Percentiles rank a stretch among this genome's conserved stretches.
Conservation (phyloP, 2,888 invertebrate genomes). For the Limnephilus lunatus region DNA sequence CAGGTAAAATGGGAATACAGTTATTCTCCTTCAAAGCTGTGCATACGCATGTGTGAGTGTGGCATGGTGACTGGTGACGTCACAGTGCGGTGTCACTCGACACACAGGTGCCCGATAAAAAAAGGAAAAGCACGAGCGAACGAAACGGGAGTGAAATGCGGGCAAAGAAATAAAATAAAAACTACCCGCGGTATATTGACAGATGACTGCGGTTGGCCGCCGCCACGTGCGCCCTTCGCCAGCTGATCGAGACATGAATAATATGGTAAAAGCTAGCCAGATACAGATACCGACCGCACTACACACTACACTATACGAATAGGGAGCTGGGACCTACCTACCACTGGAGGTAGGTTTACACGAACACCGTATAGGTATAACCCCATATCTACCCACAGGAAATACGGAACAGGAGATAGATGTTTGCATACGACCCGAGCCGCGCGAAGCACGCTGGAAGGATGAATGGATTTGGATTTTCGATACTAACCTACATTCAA, state of each 20-base stretch:
- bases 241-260: slow-evolving; percentile 48
- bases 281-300: slow-evolving; percentile 15
- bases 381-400: slow-evolving; percentile 6
- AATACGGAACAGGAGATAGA: slow-evolving; percentile 30
- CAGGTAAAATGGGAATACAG: neutral
- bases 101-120: slow-evolving; percentile 36
- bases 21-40: neutral
- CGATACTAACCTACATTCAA: neutral
- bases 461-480: slow-evolving; percentile 48
- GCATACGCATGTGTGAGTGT: neutral
- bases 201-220: neutral
- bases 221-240: slow-evolving; percentile 35
- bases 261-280: slow-evolving; percentile 5
- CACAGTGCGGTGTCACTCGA: slow-evolving; percentile 11
- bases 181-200: slow-evolving; percentile 27
- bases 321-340: neutral
- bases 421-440: slow-evolving; percentile 18
- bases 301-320: neutral
- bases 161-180: slow-evolving; percentile 22
- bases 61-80: slow-evolving; percentile 3
- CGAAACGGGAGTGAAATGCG: slow-evolving; percentile 23
- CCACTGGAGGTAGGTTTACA: neutral
- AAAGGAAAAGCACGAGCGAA: slow-evolving; percentile 16
- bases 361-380: neutral
- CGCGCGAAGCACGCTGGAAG: slow-evolving; percentile 6